phyloP scores from a whole-genome alignment of 1,140 invertebrate species.

The Drosophila rufa region DNA sequence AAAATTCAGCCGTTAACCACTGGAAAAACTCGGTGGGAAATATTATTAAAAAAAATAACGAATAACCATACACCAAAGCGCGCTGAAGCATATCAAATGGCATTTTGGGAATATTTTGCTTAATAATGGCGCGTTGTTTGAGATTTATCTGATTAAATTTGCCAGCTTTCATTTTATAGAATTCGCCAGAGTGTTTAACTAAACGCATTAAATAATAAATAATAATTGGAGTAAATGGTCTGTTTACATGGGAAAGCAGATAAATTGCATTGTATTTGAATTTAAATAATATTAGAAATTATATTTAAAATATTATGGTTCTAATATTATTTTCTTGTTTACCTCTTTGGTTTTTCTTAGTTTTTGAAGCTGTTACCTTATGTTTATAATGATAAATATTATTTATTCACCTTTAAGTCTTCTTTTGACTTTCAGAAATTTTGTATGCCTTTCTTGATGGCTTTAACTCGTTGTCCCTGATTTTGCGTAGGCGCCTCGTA shows the following conservation, averaged over 20 bases:
- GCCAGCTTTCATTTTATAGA: background rate
- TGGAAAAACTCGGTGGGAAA: slow-evolving; percentile 8
- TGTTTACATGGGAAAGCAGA: too few relatives aligned
- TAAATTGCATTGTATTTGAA: too few relatives aligned
- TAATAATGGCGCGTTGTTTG: background rate
- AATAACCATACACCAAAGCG: slow-evolving; percentile 1
- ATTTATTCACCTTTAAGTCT: background rate
- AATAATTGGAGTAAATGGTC: too few relatives aligned
- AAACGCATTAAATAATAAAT: background rate
- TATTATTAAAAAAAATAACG: slow-evolving; percentile 1
- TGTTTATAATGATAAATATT: background rate
- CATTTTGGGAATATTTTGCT: slow-evolving; percentile 9
- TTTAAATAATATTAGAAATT: background rate
- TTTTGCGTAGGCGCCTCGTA: slow-evolving; percentile 1
- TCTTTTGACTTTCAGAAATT: background rate
- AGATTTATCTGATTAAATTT: background rate
- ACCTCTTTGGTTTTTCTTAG: background rate
- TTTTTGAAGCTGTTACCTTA: background rate
- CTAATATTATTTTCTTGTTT: too few relatives aligned
- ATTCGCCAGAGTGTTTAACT: background rate
- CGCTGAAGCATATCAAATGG: slow-evolving; percentile 12
- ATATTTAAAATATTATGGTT: too few relatives aligned
- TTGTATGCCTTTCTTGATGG: background rate
- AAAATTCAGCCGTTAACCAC: slow-evolving; percentile 10
- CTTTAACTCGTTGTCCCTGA: slow-evolving; percentile 19